Evolutionary conservation across 30 jellyfish, hydroid and myxozoan genomes (phyloP).

Genomic region (Pelagia noctiluca): DNA sequence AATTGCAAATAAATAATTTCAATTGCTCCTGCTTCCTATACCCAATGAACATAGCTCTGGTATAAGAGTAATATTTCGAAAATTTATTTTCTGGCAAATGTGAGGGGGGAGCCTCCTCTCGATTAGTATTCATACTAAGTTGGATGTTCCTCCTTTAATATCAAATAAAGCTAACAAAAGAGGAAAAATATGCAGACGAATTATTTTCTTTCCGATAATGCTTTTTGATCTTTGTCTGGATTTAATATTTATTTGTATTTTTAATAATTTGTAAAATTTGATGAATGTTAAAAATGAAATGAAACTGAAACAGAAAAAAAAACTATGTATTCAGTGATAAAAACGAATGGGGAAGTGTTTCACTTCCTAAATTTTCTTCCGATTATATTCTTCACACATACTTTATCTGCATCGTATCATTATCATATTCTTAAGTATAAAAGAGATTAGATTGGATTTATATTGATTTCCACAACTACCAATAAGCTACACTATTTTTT

Average conservation of each 20-base stretch:
- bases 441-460: too few relatives aligned
- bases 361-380: too few relatives aligned
- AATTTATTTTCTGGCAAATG: constrained; percentile 7
- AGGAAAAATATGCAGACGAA: constrained; percentile 10
- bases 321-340: too few relatives aligned
- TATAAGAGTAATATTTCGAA: constrained; percentile 8
- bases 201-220: neutral
- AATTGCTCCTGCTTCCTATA: constrained; percentile 13
- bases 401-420: too few relatives aligned
- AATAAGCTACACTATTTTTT: too few relatives aligned
- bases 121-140: constrained; percentile 8
- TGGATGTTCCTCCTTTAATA: constrained; percentile 15
- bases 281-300: constrained; percentile 7
- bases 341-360: too few relatives aligned
- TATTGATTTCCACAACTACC: too few relatives aligned
- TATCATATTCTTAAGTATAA: too few relatives aligned
- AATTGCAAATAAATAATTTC: neutral
- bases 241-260: neutral
- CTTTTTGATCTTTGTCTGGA: neutral
- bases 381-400: too few relatives aligned
- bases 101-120: constrained; percentile 33
- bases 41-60: constrained; percentile 20
- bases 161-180: neutral
- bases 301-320: neutral
- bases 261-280: constrained; percentile 2